Evolutionary conservation across 1,140 invertebrate genomes (phyloP), one percentile per base, ranked within the genome.

Genomic region (Protaetia brevitarsis): DNA sequence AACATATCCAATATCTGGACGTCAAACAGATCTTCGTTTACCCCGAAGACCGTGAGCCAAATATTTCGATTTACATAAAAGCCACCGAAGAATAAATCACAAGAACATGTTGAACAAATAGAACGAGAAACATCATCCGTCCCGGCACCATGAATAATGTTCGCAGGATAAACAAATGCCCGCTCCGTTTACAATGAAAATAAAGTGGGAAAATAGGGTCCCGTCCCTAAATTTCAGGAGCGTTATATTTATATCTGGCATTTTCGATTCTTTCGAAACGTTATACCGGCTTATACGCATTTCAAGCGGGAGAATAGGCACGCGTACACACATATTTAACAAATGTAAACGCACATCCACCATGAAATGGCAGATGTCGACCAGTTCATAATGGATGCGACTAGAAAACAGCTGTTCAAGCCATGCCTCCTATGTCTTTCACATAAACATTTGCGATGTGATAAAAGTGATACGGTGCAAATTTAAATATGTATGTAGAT

Each of bases 311-410:
- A 45, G 23, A 45, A 16, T 5, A 16, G 23, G 3, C 41, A 3
- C 13, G 2, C 2, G 41, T n/a, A n/a, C n/a, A n/a, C n/a, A n/a
- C n/a, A n/a, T n/a, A n/a, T n/a, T n/a, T n/a, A n/a, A n/a, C n/a
- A n/a, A n/a, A n/a, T n/a, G n/a, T n/a, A n/a, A n/a, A n/a, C n/a
- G n/a, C n/a, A n/a, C n/a, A n/a, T n/a, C n/a, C n/a, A n/a, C n/a
- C n/a, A n/a, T n/a, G n/a, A n/a, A n/a, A n/a, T 45, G 41, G 41
- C 41, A 45, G 41, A 13, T 45, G 41, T 45, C 10, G 41, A 45
- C 41, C 23, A 13, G 41, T 13, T 7, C 13, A 13, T 45, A 45
- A 45, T 45, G 41, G 41, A 45, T 3, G 36, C 16, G n/a, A n/a
- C 4, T 37, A 13, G 36, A 3, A 37, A 45, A 23, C 41, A 45